These are phyloP conservation scores for Campoplex nolae DNA, from an alignment of 2,888 invertebrate genomes.

Conservation along the genomic window DNA sequence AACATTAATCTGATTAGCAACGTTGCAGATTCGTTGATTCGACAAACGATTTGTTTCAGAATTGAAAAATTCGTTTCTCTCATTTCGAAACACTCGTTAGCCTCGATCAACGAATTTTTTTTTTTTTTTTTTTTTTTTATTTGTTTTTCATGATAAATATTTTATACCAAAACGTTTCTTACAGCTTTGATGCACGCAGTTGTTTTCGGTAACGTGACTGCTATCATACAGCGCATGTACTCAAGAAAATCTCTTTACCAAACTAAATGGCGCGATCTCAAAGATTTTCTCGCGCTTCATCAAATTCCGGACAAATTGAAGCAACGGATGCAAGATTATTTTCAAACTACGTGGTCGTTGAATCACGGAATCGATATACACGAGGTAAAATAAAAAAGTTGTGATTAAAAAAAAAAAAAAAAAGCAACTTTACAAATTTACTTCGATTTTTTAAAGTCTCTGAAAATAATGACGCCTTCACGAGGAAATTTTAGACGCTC, in stretches of 20 bases:
- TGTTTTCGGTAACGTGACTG: constrained; percentile 98
- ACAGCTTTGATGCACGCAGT: constrained; percentile 98
- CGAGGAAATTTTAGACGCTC: constrained; percentile 89
- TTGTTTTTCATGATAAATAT: background rate
- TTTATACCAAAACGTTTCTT: background rate
- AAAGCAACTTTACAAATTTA: too few species aligned
- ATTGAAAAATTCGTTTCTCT: too few species aligned
- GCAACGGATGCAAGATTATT: constrained; percentile 98
- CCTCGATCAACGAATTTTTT: background rate
- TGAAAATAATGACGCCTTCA: background rate
- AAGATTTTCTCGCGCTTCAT: constrained; percentile 97
- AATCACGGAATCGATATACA: constrained; percentile 98
- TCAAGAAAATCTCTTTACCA: constrained; percentile 96
- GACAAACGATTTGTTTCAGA: too few species aligned
- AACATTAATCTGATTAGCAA: too few species aligned
- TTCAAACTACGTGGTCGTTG: constrained; percentile 99
- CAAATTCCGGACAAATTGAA: constrained; percentile 98
- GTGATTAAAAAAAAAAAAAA: too few species aligned
- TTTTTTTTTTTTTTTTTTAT: background rate
- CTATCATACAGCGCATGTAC: constrained; percentile 98
- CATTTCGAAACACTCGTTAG: too few species aligned
- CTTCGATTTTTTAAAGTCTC: background rate
- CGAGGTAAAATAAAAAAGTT: constrained; percentile 88
- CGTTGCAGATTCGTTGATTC: too few species aligned
- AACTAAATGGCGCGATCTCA: constrained; percentile 97